A percentile compares a stretch with the other conserved stretches of the same genome.
Conservation (phyloP, 2,888 invertebrate genomes). For the Idaea straminata region DNA sequence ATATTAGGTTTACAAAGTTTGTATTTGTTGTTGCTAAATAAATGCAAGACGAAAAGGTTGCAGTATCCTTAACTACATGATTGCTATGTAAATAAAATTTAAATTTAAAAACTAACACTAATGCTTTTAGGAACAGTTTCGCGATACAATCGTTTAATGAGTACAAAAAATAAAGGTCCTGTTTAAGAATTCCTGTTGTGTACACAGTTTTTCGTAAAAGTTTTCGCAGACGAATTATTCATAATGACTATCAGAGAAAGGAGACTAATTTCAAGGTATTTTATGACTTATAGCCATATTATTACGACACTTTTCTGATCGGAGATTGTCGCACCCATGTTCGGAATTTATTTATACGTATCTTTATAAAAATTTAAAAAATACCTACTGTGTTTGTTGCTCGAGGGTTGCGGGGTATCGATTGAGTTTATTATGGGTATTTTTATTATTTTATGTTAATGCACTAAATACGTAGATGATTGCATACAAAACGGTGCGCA, state of each 20-base stretch:
- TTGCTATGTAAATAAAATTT: slow-evolving; percentile 26
- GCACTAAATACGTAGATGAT: slow-evolving; percentile 56
- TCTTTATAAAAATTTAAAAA: slow-evolving; percentile 52
- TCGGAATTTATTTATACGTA: slow-evolving; percentile 66
- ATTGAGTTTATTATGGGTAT: slow-evolving; percentile 67
- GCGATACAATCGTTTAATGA: slow-evolving; percentile 47
- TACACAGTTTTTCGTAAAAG: slow-evolving; percentile 68
- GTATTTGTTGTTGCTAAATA: neutral
- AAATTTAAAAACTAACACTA: slow-evolving; percentile 40
- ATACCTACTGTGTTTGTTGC: slow-evolving; percentile 59
- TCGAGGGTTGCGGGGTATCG: slow-evolving; percentile 64
- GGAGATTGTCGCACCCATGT: slow-evolving; percentile 56
- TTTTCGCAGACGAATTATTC: slow-evolving; percentile 68
- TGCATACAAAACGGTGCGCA: slow-evolving; percentile 12
- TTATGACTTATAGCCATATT: slow-evolving; percentile 59
- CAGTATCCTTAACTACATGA: slow-evolving; percentile 11
- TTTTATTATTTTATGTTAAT: slow-evolving; percentile 72
- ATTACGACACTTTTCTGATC: slow-evolving; percentile 63
- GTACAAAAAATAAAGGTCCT: slow-evolving; percentile 50
- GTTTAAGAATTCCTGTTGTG: slow-evolving; percentile 67
- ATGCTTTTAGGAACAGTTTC: slow-evolving; percentile 37
- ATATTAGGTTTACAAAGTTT: neutral
- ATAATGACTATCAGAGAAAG: slow-evolving; percentile 60
- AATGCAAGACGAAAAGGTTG: slow-evolving; percentile 16
- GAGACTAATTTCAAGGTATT: slow-evolving; percentile 50